Evolutionary conservation across 2,797 vertebrate species (phyloP), one percentile per base, ranked within the genome.

Genomic region (Serranus cabrilla): DNA sequence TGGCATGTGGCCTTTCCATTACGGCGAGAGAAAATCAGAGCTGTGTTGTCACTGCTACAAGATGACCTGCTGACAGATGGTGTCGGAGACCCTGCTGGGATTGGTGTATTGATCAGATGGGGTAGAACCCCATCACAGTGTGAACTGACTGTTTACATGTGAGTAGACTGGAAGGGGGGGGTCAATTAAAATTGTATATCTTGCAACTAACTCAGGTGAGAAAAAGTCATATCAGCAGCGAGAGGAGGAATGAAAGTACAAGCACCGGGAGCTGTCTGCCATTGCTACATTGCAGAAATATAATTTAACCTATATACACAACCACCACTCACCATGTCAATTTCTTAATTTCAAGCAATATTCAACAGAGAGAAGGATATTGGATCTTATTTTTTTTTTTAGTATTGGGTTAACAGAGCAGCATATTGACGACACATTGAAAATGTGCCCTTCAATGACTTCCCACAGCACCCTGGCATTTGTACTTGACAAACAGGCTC

Each of bases 401-500:
- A 67, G 23, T 74, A 52, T 54, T 45, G 47, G 49, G 27, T 46
- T 65, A 80, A 72, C 17, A 69, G 69, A 88, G 71, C 71, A 46
- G 62, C 42, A 21, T 83, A 84, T 88, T 83, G 84, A 92, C 72
- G 71, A 31, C 5, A 27, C 76, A 73, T 69, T 27, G 87, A 75
- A 88, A 87, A 92, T 81, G 80, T 78, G 74, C 74, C 86, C 80
- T 90, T 85, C 81, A 90, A 85, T 86, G 81, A 81, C 80, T 89
- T 74, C 71, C 76, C 82, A 80, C 78, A 80, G 87, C 85, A 86
- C 72, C 66, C 68, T 83, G 86, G 86, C 82, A 88, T 89, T 91
- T 91, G 79, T 87, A 76, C 82, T 90, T 91, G 88, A 94, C 87
- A 86, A 91, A 92, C 90, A 91, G 86, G 78, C 87, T 92, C 90